Evolutionary conservation across 2,888 invertebrate genomes (phyloP), one percentile per base, ranked within the genome.

Genomic region (Oligia latruncula): DNA sequence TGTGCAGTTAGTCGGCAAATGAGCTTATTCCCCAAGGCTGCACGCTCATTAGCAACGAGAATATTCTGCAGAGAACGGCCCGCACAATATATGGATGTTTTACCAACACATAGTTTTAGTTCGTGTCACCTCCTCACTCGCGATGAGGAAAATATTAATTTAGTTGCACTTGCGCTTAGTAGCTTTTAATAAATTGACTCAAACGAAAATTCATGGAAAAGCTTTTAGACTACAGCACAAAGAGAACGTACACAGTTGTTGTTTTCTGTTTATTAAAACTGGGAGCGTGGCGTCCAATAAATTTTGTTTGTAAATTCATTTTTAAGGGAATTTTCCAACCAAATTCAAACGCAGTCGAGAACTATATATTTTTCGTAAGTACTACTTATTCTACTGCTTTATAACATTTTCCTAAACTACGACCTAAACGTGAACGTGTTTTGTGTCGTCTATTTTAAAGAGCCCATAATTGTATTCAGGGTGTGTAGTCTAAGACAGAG

Each of bases 11-110:
- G 92, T 92, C 92, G 92, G 92, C 89, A 95, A 96, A 96, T 94
- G 93, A 95, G 94, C 93, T 94, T 92, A 93, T 93, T 95, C 95
- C 94, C 95, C 89, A 89, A 91, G 95, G 95, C 94, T 91, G 90
- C 88, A 71, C 89, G 92, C 94, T 95, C 95, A 95, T 95, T 95
- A 95, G 93, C 88, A 91, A 87, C 88, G 86, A 89, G 88, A 90
- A 91, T 92, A 92, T 92, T 92, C 90, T 89, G 88, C 90, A 87
- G 90, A 88, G 90, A 88, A 87, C 84, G 81, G 64, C 68, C 79
- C 82, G 84, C 83, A 88, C 91, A 91, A 91, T 91, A 88, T 90
- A 91, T 91, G 87, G 87, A 90, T 89, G 89, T 88, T 91, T 87
- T 89, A 88, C 83, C 66, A 87, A 89, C 80, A 87, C 84, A 84